A percentile compares a stretch with the other conserved stretches of the same genome.
Conservation (phyloP, 1,140 invertebrate genomes). For the Drosophila lacteicornis region DNA sequence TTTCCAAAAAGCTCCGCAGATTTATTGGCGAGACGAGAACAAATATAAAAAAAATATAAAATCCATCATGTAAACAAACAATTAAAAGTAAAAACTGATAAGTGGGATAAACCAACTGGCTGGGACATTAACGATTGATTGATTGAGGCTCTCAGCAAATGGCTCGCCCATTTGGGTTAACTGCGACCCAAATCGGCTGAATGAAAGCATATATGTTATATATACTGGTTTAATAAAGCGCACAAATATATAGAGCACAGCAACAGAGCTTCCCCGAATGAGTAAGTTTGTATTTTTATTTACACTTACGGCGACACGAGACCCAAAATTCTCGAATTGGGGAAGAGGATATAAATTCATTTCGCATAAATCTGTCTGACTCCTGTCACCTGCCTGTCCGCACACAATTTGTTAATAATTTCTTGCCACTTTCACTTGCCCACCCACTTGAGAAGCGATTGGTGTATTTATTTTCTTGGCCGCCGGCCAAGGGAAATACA, state of each 20-base stretch:
- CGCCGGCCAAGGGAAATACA: slow-evolving; percentile 20
- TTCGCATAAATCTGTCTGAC: slow-evolving; percentile 58
- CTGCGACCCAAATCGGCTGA: slow-evolving; percentile 24
- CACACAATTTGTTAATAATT: slow-evolving; percentile 66
- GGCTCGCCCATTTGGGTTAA: slow-evolving; percentile 32
- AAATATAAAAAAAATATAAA: slow-evolving; percentile 17
- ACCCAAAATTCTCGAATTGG: slow-evolving; percentile 3
- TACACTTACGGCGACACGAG: slow-evolving; percentile 37
- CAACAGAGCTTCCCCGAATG: slow-evolving; percentile 27
- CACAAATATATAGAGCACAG: not conserved
- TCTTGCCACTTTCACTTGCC: slow-evolving; percentile 24
- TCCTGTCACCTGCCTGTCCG: slow-evolving; percentile 66
- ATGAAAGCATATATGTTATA: not conserved
- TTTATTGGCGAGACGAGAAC: not conserved
- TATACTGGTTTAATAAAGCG: not conserved
- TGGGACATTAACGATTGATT: slow-evolving; percentile 49
- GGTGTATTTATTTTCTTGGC: slow-evolving; percentile 29
- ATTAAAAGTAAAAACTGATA: slow-evolving; percentile 45
- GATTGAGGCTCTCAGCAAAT: slow-evolving; percentile 27
- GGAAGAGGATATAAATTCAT: slow-evolving; percentile 34
- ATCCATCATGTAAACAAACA: slow-evolving; percentile 8
- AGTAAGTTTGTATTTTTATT: slow-evolving; percentile 18
- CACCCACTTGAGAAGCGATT: slow-evolving; percentile 29
- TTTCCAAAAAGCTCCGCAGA: slow-evolving; percentile 3
- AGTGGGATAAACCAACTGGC: slow-evolving; percentile 40